Base-by-base conservation (phyloP, 1,140 invertebrate genomes). In the Lordiphosa mommai region DNA sequence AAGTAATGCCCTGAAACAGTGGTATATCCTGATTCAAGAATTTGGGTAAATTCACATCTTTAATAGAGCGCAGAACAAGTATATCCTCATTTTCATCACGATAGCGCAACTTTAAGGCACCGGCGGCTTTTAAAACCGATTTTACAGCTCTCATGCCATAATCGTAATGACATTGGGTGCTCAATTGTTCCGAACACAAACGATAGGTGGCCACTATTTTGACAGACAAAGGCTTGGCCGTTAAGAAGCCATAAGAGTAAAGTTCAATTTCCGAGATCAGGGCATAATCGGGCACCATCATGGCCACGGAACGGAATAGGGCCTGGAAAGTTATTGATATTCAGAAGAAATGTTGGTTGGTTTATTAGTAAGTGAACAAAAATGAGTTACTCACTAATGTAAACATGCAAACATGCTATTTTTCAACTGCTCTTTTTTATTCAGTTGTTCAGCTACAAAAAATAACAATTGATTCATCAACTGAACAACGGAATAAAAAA, bases 251-350 rank as follows among this genome's bases (percentile, higher is more conserved):
- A 88, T 93, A 97, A 0, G 97, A 97, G 74, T 98, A 98, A 0
- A 99, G 88, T 38, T 95, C 95, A 60, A 98, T 98, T 90, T 99
- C 97, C 0, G 97, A 95, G 79, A 99, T 99, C 7, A 98, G 88
- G 6, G 96, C 95, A 89, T 98, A 98, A 90, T 99, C 97, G 0
- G 97, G 97, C 13, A 98, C 96, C 97, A 98, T 98, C 97, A 99
- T 99, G 17, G 97, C 97, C 9, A 99, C 97, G 1, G 97, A 95
- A 63, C 97, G 92, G 91, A 99, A 99, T 3, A 99, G 89, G 0
- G 96, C 96, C 93, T 95, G 76, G 2, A 34, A 4, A 16, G 0
- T 48, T 34, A 8, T 47, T 37, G 14, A 0, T 4, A 34, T 34
- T 16, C 9, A 29, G 32, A 16, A 8, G 4, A 27, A 27, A 23